These are phyloP conservation scores for Gasteruption jaculator DNA, from an alignment of 2,888 invertebrate genomes.

Conservation along the genomic window DNA sequence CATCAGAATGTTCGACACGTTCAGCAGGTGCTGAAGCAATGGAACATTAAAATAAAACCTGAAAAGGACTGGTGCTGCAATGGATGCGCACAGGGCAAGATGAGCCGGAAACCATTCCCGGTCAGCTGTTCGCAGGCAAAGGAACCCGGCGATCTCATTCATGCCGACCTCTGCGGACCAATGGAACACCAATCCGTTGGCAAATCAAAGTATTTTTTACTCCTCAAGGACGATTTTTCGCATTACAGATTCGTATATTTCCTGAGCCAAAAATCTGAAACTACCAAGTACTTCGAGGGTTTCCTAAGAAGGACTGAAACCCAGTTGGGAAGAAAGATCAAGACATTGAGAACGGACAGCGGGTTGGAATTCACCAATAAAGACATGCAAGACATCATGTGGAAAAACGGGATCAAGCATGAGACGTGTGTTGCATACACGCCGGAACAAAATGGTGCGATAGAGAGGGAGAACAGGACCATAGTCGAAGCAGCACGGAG, in stretches of 20 bases:
- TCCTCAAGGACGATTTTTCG: conserved; percentile 16
- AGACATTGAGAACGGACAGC: conserved; percentile 11
- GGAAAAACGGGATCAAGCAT: conserved; percentile 17
- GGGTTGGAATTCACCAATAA: conserved; percentile 14
- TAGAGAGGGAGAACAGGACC: conserved; percentile 13
- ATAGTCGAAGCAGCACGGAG: conserved; percentile 10
- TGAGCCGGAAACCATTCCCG: conserved; percentile 8
- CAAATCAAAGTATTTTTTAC: conserved; percentile 17
- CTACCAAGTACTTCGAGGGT: background rate
- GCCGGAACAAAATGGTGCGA: conserved; percentile 18
- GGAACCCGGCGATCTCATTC: conserved; percentile 14
- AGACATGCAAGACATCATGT: background rate
- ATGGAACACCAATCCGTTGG: conserved; percentile 16
- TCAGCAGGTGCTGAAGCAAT: conserved; percentile 18
- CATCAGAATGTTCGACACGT: conserved; percentile 27
- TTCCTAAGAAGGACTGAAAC: conserved; percentile 5
- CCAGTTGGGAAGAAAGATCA: conserved; percentile 3
- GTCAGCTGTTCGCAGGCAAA: conserved; percentile 3
- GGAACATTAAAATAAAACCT: conserved; percentile 16
- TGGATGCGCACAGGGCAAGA: conserved; percentile 19
- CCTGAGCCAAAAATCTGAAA: conserved; percentile 11
- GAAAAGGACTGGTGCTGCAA: conserved; percentile 22
- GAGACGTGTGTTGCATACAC: conserved; percentile 20
- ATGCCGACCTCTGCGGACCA: conserved; percentile 21
- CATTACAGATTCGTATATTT: conserved; percentile 2